Conservation (phyloP, 2,888 invertebrate species). For the Xanthia icteritia region DNA sequence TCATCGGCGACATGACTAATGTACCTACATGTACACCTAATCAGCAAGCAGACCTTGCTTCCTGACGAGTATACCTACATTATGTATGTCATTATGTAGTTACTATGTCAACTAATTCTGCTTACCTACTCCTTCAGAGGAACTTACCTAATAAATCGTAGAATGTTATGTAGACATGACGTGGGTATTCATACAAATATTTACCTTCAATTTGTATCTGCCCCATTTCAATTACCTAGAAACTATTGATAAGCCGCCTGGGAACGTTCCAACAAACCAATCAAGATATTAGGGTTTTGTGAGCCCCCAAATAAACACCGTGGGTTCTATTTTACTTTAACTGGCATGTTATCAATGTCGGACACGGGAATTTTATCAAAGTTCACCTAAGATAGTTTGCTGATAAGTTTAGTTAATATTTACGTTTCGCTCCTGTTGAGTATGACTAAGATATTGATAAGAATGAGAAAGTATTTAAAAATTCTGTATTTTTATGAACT, state of each 20-base stretch:
- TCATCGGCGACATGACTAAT: neutral
- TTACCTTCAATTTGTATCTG: conserved; percentile 9
- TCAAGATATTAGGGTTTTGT: conserved; percentile 9
- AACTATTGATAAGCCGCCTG: conserved; percentile 7
- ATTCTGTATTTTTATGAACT: neutral
- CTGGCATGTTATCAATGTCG: neutral
- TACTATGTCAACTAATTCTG: neutral
- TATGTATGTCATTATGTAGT: neutral
- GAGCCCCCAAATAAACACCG: conserved; percentile 3
- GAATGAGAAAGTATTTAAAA: neutral
- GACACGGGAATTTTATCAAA: conserved; percentile 33
- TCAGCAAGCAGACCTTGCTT: neutral
- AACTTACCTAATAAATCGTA: neutral
- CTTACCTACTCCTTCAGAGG: neutral
- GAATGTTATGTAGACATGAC: neutral
- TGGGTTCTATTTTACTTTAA: conserved; percentile 6
- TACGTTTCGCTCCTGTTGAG: conserved; percentile 4
- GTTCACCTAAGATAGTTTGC: conserved; percentile 33
- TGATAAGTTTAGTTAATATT: conserved; percentile 49
- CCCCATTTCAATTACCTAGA: neutral
- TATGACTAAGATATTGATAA: conserved; percentile 24
- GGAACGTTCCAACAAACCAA: conserved; percentile 9
- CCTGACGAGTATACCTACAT: neutral
- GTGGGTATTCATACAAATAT: neutral
- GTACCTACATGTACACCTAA: no score